Evolutionary conservation across 2,888 invertebrate species (phyloP), one percentile per base, ranked within the genome.

Genomic region (Polyommatus iphigenia): DNA sequence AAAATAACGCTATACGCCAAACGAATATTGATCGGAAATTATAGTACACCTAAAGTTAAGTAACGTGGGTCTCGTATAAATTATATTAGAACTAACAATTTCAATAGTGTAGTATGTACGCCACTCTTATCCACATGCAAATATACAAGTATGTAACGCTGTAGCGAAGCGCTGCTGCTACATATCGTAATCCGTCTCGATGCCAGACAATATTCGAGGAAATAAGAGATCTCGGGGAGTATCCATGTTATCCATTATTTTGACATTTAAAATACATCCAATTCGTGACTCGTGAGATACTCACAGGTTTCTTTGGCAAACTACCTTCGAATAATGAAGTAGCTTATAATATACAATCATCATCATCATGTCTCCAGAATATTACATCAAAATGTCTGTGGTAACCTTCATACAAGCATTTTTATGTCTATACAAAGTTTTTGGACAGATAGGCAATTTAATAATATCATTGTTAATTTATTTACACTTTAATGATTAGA

Each of bases 11-110:
- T 76, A 76, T 24, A 71, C 71, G 78, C 59, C 67, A 73, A 76
- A 80, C 72, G 78, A 75, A 78, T 71, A 71, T 77, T 77, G n/a
- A 78, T 78, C 41, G 24, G 59, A 76, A 75, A 78, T 78, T 78
- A 78, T 78, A 79, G 85, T 87, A 86, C 82, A 85, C 82, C 85
- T 87, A 88, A 82, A 81, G 86, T 88, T 89, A 88, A 89, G 90
- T 90, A 89, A 90, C 88, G 84, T 83, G 81, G 80, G 81, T 80
- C 83, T 82, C 80, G 78, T 81, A 84, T 84, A 84, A 84, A 85
- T 84, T 82, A 80, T 80, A 80, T 82, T 80, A 77, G 79, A 81
- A 79, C 77, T 81, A 81, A 80, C 72, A 78, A 59, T 79, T 79
- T 77, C 76, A 41, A 46, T 41, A 76, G 29, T 20, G 72, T 72